Percentiles rank a stretch among this genome's conserved stretches.
Conservation (phyloP, 2,888 invertebrate species). For the Acanthoscelides obtectus region DNA sequence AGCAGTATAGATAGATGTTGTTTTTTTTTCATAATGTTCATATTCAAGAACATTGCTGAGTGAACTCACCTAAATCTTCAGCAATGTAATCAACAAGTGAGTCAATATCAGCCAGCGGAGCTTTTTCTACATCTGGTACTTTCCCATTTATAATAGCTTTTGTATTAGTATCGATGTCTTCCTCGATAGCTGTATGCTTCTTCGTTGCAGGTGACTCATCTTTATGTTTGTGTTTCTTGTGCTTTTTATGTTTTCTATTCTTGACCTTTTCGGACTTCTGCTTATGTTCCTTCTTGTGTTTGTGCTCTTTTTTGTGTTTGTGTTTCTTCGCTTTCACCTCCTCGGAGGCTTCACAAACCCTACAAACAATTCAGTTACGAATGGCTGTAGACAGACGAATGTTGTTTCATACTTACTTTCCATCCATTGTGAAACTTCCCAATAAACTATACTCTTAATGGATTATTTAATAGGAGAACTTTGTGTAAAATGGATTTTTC, state of each 20-base stretch:
- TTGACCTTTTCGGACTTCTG: conserved; percentile 53
- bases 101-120: conserved; percentile 44
- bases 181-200: conserved; percentile 44
- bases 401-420: background rate
- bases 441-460: background rate
- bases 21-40: too few relatives aligned
- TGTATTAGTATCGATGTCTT: conserved; percentile 6
- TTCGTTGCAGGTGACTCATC: conserved; percentile 44
- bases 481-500: background rate
- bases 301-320: conserved; percentile 63
- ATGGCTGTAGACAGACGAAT: background rate
- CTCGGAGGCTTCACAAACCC: background rate
- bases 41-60: too few relatives aligned
- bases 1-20: too few relatives aligned
- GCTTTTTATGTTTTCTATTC: conserved; percentile 62
- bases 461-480: background rate
- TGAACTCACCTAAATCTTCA: conserved; percentile 38
- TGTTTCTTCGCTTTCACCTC: background rate
- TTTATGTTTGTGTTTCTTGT: conserved; percentile 57
- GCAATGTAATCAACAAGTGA: conserved; percentile 51
- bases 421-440: background rate
- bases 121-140: conserved; percentile 23
- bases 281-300: conserved; percentile 52
- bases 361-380: background rate
- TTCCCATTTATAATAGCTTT: conserved; percentile 18